Evolutionary conservation across 1,140 invertebrate genomes (phyloP).

Genomic region (Drosophila arawakana): DNA sequence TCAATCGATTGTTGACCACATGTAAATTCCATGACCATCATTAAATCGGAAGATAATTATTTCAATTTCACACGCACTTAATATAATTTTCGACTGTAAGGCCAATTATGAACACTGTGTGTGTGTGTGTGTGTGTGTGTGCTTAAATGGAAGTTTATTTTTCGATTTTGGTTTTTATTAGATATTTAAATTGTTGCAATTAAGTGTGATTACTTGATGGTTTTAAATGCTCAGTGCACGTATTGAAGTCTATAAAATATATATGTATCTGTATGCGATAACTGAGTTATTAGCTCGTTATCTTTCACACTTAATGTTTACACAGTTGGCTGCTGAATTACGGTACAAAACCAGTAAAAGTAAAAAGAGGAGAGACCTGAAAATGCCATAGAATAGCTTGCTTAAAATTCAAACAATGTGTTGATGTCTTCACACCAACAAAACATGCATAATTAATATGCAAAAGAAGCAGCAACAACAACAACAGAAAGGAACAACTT

Average conservation of each 20-base stretch:
- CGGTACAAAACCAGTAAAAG: conserved; percentile 21
- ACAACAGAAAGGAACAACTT: conserved; percentile 54
- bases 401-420: conserved; percentile 82
- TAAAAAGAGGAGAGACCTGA: conserved; percentile 40
- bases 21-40: conserved; percentile 21
- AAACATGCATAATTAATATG: conserved; percentile 84
- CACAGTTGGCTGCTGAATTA: conserved; percentile 63
- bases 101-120: conserved; percentile 40
- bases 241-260: conserved; percentile 1
- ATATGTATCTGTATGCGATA: conserved; percentile 19
- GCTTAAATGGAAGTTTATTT: neutral
- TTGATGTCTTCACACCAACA: conserved; percentile 83
- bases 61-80: conserved; percentile 41
- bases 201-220: conserved; percentile 34
- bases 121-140: neutral
- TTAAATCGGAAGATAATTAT: conserved; percentile 35
- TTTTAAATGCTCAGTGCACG: conserved; percentile 21
- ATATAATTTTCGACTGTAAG: conserved; percentile 23
- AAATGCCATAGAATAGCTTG: conserved; percentile 42
- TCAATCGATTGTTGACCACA: conserved; percentile 29
- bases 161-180: conserved; percentile 22
- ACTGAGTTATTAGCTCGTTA: conserved; percentile 80
- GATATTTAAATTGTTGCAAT: conserved; percentile 47
- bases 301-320: conserved; percentile 77
- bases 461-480: conserved; percentile 67